Base-by-base conservation (phyloP, 23 tunicate species). In the Trididemnum nubilum region DNA sequence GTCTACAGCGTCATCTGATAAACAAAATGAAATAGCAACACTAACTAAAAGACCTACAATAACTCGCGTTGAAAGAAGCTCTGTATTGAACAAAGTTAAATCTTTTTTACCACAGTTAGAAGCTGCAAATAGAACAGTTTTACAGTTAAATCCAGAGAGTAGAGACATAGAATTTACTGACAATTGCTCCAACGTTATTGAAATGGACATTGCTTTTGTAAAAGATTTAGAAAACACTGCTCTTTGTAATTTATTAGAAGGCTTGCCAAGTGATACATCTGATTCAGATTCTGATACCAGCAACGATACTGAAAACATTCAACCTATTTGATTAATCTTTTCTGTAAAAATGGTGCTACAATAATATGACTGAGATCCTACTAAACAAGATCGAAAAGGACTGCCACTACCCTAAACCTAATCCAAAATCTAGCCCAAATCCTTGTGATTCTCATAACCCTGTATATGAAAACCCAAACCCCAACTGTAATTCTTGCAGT, bases 191-290 rank as follows among this genome's bases (percentile, higher is more conserved):
- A 75, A 76, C 67, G 79, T 88, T 34, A 83, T 88, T 35, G 87
- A 88, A 82, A 82, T 88, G 81, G 87, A 88, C 78, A 5, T 88
- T 22, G 76, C 93, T 5, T 49, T 88, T 70, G 87, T 88, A 28
- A 73, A 86, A 33, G 71, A 82, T 37, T 4, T 63, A 0, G 64
- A 87, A 33, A 34, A 82, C 70, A 82, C 86, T 33, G 86, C 78
- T 29, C 34, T 82, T 31, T n/a, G 58, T 38, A 70, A 71, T 3
- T 70, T 82, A 60, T 82, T 82, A 26, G 70, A 52, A 0, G 51
- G 51, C 35, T 35, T 71, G 5, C 44, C 75, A 28, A 65, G 78
- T 82, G 86, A 82, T 70, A 70, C 86, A 9, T 73, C 79, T 2
- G 79, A 73, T 24, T 73, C 79, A 2, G 79, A 73, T 2, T 12